Percentiles rank a stretch among this genome's conserved stretches.
phyloP scores from a whole-genome alignment of 2,888 invertebrate genomes.

The Cheilosia grossa region DNA sequence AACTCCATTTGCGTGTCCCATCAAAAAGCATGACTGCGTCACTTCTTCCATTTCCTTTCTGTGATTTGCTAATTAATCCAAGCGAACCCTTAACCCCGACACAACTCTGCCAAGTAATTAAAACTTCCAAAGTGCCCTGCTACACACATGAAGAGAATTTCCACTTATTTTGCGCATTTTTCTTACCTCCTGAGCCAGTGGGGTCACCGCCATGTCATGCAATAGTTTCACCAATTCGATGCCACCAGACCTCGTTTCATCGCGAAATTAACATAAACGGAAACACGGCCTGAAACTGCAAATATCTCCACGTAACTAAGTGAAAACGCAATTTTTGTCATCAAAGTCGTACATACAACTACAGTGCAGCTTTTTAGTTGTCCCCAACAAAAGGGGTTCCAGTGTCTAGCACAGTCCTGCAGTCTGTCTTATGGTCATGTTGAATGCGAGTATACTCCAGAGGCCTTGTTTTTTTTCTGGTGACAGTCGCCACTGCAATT shows the following conservation, averaged over 20 bases:
- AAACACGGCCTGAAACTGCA: slow-evolving; percentile 15
- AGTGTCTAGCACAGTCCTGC: neutral
- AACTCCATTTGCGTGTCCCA: no score
- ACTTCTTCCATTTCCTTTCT: neutral
- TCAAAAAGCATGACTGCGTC: no score
- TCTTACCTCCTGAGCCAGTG: neutral
- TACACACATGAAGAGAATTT: neutral
- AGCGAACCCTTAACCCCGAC: neutral
- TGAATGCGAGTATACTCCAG: neutral
- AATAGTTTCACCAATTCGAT: neutral
- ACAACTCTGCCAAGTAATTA: neutral
- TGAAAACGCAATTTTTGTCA: slow-evolving; percentile 9
- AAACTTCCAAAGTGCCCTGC: neutral
- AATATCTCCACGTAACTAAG: slow-evolving; percentile 53
- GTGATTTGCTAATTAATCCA: neutral
- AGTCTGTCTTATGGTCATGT: neutral
- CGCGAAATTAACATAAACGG: slow-evolving; percentile 19
- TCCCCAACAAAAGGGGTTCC: neutral
- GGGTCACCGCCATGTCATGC: neutral
- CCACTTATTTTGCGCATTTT: neutral
- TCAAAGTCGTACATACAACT: neutral
- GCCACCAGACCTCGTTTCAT: neutral
- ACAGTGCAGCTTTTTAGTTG: neutral
- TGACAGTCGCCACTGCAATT: neutral
- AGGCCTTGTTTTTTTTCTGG: no score